These are phyloP conservation scores for Platorchestia sp. DNA, from an alignment of 1,140 invertebrate species.

Conservation along the genomic window DNA sequence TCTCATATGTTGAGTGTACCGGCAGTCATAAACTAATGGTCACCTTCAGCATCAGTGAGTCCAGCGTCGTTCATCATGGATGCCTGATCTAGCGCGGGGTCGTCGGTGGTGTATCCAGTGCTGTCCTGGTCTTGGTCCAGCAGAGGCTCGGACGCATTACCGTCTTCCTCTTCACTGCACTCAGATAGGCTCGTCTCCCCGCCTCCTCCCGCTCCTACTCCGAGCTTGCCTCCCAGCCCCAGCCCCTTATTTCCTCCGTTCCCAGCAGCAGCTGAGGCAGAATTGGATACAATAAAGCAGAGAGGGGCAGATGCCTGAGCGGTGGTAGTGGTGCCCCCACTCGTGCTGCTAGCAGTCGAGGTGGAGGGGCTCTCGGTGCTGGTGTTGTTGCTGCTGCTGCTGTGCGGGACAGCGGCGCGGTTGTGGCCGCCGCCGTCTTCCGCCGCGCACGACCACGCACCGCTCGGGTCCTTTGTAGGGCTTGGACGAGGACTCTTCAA, in stretches of 20 bases:
- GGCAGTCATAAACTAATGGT: background rate
- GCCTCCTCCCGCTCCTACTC: constrained; percentile 53
- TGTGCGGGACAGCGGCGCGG: background rate
- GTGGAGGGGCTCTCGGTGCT: background rate
- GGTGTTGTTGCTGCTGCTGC: constrained; percentile 34
- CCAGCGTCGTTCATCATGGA: constrained; percentile 87
- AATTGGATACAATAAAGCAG: constrained; percentile 6
- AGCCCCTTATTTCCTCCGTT: background rate
- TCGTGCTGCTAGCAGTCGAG: constrained; percentile 57
- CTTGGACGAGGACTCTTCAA: constrained; percentile 22
- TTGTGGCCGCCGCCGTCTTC: background rate
- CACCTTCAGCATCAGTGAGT: constrained; percentile 86
- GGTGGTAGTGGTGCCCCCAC: constrained; percentile 38
- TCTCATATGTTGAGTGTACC: too few relatives aligned
- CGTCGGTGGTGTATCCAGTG: constrained; percentile 85
- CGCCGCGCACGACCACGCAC: background rate
- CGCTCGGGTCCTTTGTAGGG: background rate
- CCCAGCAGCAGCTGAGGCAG: background rate
- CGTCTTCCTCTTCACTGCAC: constrained; percentile 81
- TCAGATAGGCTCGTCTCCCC: constrained; percentile 79
- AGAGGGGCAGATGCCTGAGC: constrained; percentile 28
- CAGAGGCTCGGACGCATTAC: constrained; percentile 75
- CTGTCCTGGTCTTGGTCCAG: constrained; percentile 73
- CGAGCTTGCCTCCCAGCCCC: constrained; percentile 29
- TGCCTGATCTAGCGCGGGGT: constrained; percentile 85